These are phyloP conservation scores for Thalassarche chlororhynchos DNA, from an alignment of 2,113 vertebrate genomes.

Conservation along the genomic window DNA sequence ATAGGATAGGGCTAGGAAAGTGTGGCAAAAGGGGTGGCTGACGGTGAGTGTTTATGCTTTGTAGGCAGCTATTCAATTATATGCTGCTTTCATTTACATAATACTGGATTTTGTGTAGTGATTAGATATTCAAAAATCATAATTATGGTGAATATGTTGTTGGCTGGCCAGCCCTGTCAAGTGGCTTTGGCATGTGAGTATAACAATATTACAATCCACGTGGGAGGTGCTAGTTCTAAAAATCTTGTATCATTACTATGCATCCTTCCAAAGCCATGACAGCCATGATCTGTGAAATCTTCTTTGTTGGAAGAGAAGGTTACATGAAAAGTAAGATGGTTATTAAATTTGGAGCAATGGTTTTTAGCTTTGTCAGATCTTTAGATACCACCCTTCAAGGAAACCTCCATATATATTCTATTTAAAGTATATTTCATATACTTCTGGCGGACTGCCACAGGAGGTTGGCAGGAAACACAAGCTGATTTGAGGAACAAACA, in stretches of 20 bases:
- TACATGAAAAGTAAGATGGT: background rate
- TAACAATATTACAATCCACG: background rate
- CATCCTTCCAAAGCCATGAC: background rate
- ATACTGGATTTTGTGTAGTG: background rate
- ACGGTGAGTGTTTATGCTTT: background rate
- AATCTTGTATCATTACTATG: background rate
- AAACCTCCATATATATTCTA: background rate
- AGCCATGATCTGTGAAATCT: background rate
- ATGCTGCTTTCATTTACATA: background rate
- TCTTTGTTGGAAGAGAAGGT: background rate
- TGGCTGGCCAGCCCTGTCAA: background rate
- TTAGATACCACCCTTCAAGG: background rate
- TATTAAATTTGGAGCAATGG: background rate
- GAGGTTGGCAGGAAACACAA: background rate
- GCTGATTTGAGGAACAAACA: background rate
- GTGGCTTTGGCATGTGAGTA: background rate
- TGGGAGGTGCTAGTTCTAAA: background rate
- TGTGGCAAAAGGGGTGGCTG: background rate
- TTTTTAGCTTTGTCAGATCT: background rate
- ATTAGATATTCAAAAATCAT: background rate
- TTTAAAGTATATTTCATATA: background rate
- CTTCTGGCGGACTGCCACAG: background rate
- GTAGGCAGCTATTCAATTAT: background rate
- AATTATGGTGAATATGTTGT: background rate
- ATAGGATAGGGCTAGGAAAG: background rate